Evolutionary conservation across 2,113 vertebrate species (phyloP).

Genomic region (Oreochromis aureus): DNA sequence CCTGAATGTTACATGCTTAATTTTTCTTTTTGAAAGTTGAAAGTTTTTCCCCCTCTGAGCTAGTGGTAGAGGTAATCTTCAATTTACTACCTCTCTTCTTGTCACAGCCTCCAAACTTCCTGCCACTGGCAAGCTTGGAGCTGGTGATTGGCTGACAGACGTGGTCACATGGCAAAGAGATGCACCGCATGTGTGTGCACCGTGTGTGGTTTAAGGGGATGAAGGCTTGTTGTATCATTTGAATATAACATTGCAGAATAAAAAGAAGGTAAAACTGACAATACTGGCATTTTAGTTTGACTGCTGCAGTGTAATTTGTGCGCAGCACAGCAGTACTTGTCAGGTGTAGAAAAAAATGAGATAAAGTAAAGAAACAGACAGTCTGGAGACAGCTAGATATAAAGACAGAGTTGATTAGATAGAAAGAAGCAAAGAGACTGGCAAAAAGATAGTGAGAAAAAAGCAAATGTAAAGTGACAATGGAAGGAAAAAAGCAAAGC

Average conservation of each 20-base stretch:
- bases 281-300: constrained; percentile 5
- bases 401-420: background rate
- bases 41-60: background rate
- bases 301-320: background rate
- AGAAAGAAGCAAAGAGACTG: background rate
- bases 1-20: background rate
- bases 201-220: background rate
- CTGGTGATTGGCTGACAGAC: constrained; percentile 48
- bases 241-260: background rate
- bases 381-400: background rate
- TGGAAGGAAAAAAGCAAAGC: background rate
- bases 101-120: constrained; percentile 24
- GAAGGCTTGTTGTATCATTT: constrained; percentile 22
- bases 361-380: constrained; percentile 4
- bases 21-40: background rate
- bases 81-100: constrained; percentile 7
- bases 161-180: constrained; percentile 68
- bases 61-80: background rate
- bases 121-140: constrained; percentile 24
- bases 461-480: background rate
- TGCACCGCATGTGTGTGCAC: constrained; percentile 31
- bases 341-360: background rate
- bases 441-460: constrained; percentile 9
- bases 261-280: background rate
- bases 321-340: background rate